Evolutionary conservation across 1,140 invertebrate genomes (phyloP).

Genomic region (Magallana gigas): DNA sequence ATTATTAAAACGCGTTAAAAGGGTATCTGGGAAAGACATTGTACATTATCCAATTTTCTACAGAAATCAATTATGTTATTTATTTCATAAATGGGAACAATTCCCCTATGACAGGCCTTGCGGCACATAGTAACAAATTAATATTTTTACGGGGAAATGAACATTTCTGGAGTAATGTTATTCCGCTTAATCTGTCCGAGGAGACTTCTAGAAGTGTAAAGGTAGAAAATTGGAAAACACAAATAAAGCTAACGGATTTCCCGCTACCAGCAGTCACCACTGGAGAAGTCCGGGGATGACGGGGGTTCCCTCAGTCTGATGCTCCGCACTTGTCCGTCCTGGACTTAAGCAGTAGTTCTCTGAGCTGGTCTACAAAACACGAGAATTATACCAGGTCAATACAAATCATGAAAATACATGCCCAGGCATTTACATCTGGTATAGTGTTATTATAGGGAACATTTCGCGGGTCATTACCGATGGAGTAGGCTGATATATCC

Average conservation of each 20-base stretch:
- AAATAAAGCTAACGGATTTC: not conserved
- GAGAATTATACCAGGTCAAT: not conserved
- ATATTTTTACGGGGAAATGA: slow-evolving; percentile 25
- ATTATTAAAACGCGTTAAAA: slow-evolving; percentile 34
- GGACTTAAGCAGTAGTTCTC: not conserved
- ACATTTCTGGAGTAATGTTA: slow-evolving; percentile 22
- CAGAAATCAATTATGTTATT: slow-evolving; percentile 33
- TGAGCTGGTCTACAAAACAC: not conserved
- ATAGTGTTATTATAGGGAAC: not conserved
- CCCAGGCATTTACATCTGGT: not conserved
- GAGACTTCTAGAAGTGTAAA: slow-evolving; percentile 18
- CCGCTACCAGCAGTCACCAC: no score
- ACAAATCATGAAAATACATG: no score
- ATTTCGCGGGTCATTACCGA: not conserved
- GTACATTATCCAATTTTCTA: slow-evolving; percentile 28
- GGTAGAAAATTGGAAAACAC: slow-evolving; percentile 27
- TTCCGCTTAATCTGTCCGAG: not conserved
- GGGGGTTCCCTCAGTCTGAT: not conserved
- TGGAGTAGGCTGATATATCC: slow-evolving; percentile 11
- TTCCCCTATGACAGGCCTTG: not conserved
- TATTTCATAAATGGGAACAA: slow-evolving; percentile 12
- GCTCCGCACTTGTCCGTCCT: not conserved
- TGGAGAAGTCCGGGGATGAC: no score
- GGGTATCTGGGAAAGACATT: slow-evolving; percentile 20
- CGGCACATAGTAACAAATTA: slow-evolving; percentile 27